Conservation (phyloP, 2,113 vertebrate species). For the Gymnorhina tibicen region DNA sequence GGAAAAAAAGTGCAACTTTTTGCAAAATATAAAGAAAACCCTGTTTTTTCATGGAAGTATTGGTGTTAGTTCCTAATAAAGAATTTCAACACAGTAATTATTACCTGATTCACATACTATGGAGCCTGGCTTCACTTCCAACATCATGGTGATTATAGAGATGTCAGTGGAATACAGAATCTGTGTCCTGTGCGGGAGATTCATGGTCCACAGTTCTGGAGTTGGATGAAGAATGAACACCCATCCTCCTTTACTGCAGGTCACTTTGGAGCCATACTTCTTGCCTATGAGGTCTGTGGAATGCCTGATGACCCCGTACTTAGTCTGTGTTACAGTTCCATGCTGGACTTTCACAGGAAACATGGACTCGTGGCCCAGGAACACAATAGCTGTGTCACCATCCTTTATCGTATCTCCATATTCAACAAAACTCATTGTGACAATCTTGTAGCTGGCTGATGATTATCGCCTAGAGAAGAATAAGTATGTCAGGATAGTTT, state of each 20-base stretch:
- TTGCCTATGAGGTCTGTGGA: constrained; percentile 90
- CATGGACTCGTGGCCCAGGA: constrained; percentile 88
- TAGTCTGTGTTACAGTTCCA: constrained; percentile 90
- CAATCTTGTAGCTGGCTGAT: not conserved
- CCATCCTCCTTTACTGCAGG: constrained; percentile 95
- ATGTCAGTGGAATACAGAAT: constrained; percentile 98
- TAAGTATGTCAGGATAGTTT: not conserved
- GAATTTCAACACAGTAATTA: not conserved
- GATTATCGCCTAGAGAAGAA: not conserved
- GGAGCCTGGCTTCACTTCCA: constrained; percentile 93
- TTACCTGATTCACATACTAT: constrained; percentile 96
- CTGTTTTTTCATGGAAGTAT: not conserved
- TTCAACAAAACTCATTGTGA: constrained; percentile 90
- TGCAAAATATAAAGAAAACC: not conserved
- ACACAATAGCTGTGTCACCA: constrained; percentile 91
- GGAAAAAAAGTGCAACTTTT: not conserved
- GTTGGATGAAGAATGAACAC: constrained; percentile 95
- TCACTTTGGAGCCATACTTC: constrained; percentile 91
- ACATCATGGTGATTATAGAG: constrained; percentile 93
- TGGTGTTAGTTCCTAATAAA: not conserved
- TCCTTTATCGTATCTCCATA: constrained; percentile 87
- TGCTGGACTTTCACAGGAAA: constrained; percentile 88
- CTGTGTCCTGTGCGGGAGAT: constrained; percentile 93
- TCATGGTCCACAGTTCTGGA: constrained; percentile 93
- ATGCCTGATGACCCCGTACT: constrained; percentile 91